These are phyloP conservation scores for Hapalemur alaotrensis DNA, from an alignment of 2,797 vertebrate genomes.

Conservation along the genomic window DNA sequence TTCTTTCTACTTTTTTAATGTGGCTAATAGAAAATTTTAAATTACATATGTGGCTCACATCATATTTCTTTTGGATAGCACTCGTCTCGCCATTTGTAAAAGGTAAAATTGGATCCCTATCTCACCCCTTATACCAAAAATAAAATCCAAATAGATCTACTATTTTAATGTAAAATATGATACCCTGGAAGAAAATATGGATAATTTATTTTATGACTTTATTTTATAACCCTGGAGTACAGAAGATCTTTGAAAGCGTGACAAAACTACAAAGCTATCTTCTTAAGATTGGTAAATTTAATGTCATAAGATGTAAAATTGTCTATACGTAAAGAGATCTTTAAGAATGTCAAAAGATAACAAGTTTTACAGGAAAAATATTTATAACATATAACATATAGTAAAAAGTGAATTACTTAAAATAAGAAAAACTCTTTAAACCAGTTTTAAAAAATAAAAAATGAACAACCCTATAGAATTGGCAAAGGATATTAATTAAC, in stretches of 20 bases:
- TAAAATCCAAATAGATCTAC: conserved; percentile 6
- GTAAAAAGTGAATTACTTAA: conserved; percentile 15
- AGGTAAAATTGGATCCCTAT: neutral
- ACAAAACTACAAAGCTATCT: neutral
- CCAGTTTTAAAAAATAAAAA: neutral
- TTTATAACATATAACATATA: neutral
- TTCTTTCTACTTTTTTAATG: conserved; percentile 32
- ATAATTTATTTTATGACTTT: conserved; percentile 14
- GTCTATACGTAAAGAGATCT: neutral
- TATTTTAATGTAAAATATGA: conserved; percentile 30
- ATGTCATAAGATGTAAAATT: neutral
- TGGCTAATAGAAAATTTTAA: conserved; percentile 6
- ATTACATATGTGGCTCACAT: neutral
- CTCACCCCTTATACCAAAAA: neutral
- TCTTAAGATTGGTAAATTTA: neutral
- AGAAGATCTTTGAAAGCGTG: neutral
- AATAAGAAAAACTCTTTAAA: conserved; percentile 3
- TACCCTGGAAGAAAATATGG: neutral
- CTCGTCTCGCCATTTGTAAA: neutral
- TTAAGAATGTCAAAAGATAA: conserved; percentile 37
- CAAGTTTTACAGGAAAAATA: neutral
- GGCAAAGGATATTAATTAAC: conserved; percentile 14
- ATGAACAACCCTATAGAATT: neutral
- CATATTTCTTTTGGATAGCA: neutral
- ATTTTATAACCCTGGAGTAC: neutral